phyloP scores from a whole-genome alignment of 2,113 vertebrate species.

The Phainopepla nitens region DNA sequence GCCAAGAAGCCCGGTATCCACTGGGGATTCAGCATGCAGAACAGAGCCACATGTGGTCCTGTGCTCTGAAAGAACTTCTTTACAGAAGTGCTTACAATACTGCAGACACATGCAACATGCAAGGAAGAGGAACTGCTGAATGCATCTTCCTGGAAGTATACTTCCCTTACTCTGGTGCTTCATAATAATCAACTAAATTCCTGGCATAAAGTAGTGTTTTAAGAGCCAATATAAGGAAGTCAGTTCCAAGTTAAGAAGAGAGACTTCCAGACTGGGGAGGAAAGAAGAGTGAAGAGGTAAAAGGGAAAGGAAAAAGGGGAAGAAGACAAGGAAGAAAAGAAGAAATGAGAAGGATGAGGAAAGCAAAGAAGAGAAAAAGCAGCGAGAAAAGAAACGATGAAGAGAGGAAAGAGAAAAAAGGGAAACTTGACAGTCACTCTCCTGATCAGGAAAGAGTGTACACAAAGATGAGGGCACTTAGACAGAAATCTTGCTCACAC shows the following conservation, averaged over 20 bases:
- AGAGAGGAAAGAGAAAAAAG: neutral
- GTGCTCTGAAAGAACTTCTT: neutral
- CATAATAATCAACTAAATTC: neutral
- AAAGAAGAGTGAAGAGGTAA: neutral
- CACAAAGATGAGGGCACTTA: neutral
- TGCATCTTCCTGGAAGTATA: neutral
- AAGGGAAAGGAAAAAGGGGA: neutral
- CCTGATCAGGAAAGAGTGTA: neutral
- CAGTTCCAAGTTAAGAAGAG: neutral
- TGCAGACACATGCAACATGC: neutral
- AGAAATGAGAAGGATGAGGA: accelerated
- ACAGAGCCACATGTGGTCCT: neutral
- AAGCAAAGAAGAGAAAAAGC: neutral
- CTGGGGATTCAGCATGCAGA: neutral
- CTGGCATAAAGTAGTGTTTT: neutral
- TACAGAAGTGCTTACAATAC: neutral
- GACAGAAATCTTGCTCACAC: neutral
- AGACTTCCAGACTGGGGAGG: neutral
- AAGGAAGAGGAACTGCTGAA: neutral
- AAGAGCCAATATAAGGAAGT: neutral
- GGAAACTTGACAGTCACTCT: neutral
- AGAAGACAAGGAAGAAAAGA: neutral
- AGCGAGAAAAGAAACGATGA: neutral
- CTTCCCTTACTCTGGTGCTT: neutral
- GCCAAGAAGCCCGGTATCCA: neutral